Conservation (phyloP, 2,113 vertebrate genomes). For the Rousettus leschenaultii region DNA sequence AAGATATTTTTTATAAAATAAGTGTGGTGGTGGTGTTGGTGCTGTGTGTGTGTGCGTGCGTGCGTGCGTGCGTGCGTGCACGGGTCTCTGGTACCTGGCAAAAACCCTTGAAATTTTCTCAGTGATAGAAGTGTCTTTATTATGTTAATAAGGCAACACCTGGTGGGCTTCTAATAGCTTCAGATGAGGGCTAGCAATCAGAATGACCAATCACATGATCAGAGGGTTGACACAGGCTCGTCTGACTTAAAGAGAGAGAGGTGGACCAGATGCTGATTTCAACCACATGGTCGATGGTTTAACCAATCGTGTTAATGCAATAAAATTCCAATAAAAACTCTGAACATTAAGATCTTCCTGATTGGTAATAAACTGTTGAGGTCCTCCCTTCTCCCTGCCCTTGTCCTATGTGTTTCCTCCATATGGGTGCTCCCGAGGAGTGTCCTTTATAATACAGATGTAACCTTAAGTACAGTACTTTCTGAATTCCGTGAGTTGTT, state of each 20-base stretch:
- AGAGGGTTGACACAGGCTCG: background rate
- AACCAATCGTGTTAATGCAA: background rate
- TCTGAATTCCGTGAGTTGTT: background rate
- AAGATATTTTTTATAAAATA: background rate
- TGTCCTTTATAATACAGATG: background rate
- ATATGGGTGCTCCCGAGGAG: background rate
- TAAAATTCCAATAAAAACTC: background rate
- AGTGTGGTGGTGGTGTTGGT: no score
- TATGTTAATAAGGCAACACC: background rate
- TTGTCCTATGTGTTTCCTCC: background rate
- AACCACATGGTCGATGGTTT: background rate
- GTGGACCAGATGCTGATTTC: background rate
- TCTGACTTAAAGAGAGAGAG: background rate
- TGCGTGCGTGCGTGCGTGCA: no score
- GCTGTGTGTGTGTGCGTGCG: no score
- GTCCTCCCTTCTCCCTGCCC: rapidly evolving
- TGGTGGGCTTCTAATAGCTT: background rate
- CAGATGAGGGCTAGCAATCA: background rate
- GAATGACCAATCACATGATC: background rate
- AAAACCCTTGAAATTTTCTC: background rate
- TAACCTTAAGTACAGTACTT: background rate
- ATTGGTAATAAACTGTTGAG: background rate
- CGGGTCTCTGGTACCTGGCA: background rate
- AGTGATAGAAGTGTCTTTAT: background rate
- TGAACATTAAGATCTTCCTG: background rate